Evolutionary conservation across 2,113 vertebrate species (phyloP), one percentile per base, ranked within the genome.

Genomic region (Acanthisitta chloris): DNA sequence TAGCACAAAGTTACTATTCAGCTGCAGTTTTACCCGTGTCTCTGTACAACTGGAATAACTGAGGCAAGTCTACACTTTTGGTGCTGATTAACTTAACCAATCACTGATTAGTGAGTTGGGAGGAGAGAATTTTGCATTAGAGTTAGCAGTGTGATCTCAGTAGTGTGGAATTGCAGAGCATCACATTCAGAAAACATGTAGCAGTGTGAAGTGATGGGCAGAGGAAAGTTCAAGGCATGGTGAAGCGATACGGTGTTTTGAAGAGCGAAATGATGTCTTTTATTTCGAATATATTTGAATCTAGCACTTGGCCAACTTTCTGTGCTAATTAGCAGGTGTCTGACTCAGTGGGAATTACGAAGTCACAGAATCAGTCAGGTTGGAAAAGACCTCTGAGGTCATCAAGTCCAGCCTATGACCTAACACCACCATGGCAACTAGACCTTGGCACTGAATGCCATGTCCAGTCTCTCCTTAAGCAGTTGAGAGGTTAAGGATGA

Each of bases 211-310:
- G 21, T 42, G 42, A 17, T 40, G 24, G 40, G 5, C 0, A 28
- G 71, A n/a, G 69, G n/a, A 31, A 69, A 86, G 31, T 19, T 71
- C 5, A 15, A 55, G 48, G 40, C 38, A 2, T 34, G 29, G 5
- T 51, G 74, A 51, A 67, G 59, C 52, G 49, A 2, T 4, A 2
- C 28, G 19, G 25, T 36, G 14, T 51, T 20, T 6, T 46, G 42
- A 58, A 78, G 28, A 8, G 40, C 62, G 59, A 93, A 93, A 66
- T 70, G 24, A 59, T 86, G n/a, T 29, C 8, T 94, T 91, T 64
- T 64, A 8, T 62, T 83, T 24, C 62, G 45, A 81, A n/a, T 72
- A 25, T 2, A 4, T 74, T 88, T 46, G 6, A 51, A 17, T 51
- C 1, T 36, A 6, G 73, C 25, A 1, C 28, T 76, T 86, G 38